Evolutionary conservation across 2,888 invertebrate species (phyloP).

Genomic region (Euzetes globulus): DNA sequence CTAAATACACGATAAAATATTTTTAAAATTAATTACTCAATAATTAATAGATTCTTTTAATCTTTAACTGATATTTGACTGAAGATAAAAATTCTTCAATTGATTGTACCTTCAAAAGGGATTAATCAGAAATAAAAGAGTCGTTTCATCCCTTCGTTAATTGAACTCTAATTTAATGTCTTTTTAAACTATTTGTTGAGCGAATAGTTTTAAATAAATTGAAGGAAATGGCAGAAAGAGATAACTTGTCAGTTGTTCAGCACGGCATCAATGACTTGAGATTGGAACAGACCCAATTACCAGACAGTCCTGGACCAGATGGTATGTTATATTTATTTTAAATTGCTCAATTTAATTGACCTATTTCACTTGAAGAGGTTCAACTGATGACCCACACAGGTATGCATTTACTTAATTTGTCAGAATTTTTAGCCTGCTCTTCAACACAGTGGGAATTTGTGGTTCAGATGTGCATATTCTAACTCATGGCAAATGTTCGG

Average conservation of each 20-base stretch:
- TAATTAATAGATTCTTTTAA: too few species aligned
- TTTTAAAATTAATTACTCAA: too few species aligned
- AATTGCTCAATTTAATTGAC: background rate
- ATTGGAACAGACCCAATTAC: constrained; percentile 21
- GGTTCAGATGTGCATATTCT: constrained; percentile 90
- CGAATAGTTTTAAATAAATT: too few species aligned
- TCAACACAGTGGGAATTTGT: constrained; percentile 64
- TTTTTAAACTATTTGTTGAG: too few species aligned
- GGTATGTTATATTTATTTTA: background rate
- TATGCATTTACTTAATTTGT: background rate
- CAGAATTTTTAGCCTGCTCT: background rate
- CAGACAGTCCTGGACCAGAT: constrained; percentile 8
- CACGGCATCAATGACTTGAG: constrained; percentile 17
- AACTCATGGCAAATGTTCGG: constrained; percentile 71
- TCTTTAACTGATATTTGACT: too few species aligned
- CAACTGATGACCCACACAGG: constrained; percentile 4
- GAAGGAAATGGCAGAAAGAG: background rate
- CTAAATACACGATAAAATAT: too few species aligned
- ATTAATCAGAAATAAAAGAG: too few species aligned
- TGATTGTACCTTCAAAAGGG: too few species aligned
- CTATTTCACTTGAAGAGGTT: background rate
- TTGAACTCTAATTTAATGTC: too few species aligned
- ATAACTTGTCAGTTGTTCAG: constrained; percentile 23
- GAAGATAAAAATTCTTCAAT: too few species aligned
- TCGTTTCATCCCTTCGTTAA: too few species aligned